Evolutionary conservation across 2,797 vertebrate genomes (phyloP).

Genomic region (Sebastes umbrosus): DNA sequence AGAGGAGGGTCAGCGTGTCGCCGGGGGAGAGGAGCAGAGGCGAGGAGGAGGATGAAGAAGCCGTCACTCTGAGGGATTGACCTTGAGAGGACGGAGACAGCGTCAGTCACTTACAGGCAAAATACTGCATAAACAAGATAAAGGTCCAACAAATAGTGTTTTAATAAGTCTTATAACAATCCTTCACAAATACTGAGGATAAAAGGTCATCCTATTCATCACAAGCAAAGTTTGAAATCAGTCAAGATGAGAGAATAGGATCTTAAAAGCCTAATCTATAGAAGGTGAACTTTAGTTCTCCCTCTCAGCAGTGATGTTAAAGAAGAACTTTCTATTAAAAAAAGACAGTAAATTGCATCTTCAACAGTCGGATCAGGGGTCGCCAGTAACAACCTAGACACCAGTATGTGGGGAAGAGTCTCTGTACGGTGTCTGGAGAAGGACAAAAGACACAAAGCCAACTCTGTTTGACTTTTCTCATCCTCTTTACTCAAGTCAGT

Average conservation of each 20-base stretch:
- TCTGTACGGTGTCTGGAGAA: conserved; percentile 52
- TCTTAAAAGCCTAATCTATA: not conserved
- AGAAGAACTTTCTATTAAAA: not conserved
- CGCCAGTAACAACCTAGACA: conserved; percentile 43
- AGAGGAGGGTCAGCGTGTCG: conserved; percentile 86
- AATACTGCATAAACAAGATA: not conserved
- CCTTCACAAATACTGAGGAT: not conserved
- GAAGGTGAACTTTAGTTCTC: not conserved
- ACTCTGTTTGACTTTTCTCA: conserved; percentile 70
- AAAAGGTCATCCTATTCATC: not conserved
- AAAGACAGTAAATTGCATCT: conserved; percentile 14
- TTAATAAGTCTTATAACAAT: not conserved
- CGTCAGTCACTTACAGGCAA: not conserved
- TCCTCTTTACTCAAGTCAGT: conserved; percentile 65
- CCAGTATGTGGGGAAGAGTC: conserved; percentile 4
- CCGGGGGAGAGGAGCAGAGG: conserved; percentile 77
- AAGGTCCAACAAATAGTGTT: not conserved
- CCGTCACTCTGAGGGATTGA: conserved; percentile 82
- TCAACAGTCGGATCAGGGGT: conserved; percentile 10
- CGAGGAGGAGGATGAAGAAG: conserved; percentile 43
- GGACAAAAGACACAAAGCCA: conserved; percentile 70
- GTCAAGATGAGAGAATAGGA: not conserved
- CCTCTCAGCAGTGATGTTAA: not conserved
- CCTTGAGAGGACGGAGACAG: conserved; percentile 67
- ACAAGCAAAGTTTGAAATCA: not conserved